Evolutionary conservation across 1,140 invertebrate genomes (phyloP), one percentile per base, ranked within the genome.

Genomic region (Meteorus sp.): DNA sequence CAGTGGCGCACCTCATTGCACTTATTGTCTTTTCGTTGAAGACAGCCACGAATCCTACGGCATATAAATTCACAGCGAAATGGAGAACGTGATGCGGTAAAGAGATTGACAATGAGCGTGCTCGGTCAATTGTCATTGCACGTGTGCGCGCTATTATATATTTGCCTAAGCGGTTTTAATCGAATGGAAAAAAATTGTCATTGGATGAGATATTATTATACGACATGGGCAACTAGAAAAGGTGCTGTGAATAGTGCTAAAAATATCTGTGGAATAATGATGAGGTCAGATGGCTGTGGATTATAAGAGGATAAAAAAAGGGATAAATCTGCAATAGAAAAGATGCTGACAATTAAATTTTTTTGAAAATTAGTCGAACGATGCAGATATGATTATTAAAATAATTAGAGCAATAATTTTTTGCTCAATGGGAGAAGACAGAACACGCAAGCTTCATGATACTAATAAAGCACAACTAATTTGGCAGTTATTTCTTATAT

Each of bases 401-500:
- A 70, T 71, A 73, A 75, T 75, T 72, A 70, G 69, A 50, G 65
- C 69, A 75, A 75, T 72, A 65, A 74, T 70, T 70, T 64, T 62
- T 62, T 41, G 43, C 47, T 15, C 39, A 27, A 58, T 69, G 64
- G n/a, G 9, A 27, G 27, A 31, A 61, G 54, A 56, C 23, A 56
- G 55, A 62, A 69, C 73, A 65, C 71, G 71, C 71, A 69, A 73
- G 68, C 62, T 66, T 69, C 56, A 61, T 62, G 59, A 56, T 67
- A 64, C 63, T 62, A 63, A 59, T 63, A 58, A 44, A 64, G 39
- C 41, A 53, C 27, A 41, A 23, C 33, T 60, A 43, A 20, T 8
- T 2, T n/a, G n/a, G n/a, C 13, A 35, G 13, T 35, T 35, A 11
- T 11, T 35, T 13, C 13, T 6, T 29, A 29, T 29, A 29, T 4